Conservation (phyloP, 2,888 invertebrate genomes). For the Apantesis nais region DNA sequence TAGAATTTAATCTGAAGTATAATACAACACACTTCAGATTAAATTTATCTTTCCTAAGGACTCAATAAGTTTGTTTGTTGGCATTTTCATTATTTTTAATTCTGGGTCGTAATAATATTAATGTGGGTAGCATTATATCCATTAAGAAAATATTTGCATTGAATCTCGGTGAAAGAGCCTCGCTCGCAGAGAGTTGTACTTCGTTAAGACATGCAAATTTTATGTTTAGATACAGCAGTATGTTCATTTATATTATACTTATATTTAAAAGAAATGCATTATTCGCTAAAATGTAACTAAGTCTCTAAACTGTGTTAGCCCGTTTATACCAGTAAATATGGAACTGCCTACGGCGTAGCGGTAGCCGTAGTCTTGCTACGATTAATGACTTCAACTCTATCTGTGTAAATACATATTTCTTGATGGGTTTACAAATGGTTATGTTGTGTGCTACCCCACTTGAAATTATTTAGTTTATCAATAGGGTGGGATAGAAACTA, state of each 20-base stretch:
- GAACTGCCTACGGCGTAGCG: conserved; percentile 40
- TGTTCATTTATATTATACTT: background rate
- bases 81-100: background rate
- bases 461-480: background rate
- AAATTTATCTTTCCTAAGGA: too few relatives aligned
- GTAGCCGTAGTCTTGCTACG: conserved; percentile 29
- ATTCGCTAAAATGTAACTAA: background rate
- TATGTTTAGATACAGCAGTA: background rate
- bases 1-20: too few relatives aligned
- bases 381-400: conserved; percentile 23
- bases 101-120: background rate
- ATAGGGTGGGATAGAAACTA: background rate
- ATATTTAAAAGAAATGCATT: background rate
- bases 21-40: too few relatives aligned
- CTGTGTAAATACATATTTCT: conserved; percentile 11
- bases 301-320: background rate
- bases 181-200: background rate
- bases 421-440: background rate
- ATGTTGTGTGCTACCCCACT: background rate
- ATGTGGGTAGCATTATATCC: background rate
- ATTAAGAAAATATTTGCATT: background rate
- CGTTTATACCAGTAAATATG: conserved; percentile 10
- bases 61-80: too few relatives aligned
- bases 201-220: background rate
- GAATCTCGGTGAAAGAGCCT: background rate